phyloP scores from a whole-genome alignment of 2,797 vertebrate species.

The Hephaestus fuliginosus region DNA sequence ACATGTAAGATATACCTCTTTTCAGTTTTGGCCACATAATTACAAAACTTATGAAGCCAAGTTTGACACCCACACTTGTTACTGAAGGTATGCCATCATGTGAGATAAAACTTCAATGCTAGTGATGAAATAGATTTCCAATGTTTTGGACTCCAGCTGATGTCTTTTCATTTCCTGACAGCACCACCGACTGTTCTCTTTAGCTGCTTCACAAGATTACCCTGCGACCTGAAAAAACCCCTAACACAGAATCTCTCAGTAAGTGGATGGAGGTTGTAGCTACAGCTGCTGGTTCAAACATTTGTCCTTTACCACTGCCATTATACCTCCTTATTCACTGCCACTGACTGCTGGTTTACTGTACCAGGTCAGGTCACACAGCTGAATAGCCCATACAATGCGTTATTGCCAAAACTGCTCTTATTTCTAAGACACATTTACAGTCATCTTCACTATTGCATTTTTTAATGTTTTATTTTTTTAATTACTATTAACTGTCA shows the following conservation, averaged over 20 bases:
- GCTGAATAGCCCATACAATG: not conserved
- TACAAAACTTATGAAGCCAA: not conserved
- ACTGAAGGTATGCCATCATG: slow-evolving; percentile 14
- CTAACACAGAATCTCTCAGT: slow-evolving; percentile 32
- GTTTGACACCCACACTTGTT: not conserved
- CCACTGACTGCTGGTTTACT: not conserved
- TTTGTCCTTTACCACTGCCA: slow-evolving; percentile 1
- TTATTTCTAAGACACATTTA: not conserved
- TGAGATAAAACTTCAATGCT: slow-evolving; percentile 22
- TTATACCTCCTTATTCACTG: not conserved
- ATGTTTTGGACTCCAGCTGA: slow-evolving; percentile 43
- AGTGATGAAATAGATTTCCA: slow-evolving; percentile 43
- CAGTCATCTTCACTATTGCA: not conserved
- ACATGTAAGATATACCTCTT: not conserved
- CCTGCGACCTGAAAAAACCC: slow-evolving; percentile 50
- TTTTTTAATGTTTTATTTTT: not conserved
- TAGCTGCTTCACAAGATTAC: slow-evolving; percentile 50
- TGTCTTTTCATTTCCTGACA: slow-evolving; percentile 53
- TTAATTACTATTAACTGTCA: not conserved
- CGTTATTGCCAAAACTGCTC: not conserved
- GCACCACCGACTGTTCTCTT: slow-evolving; percentile 35
- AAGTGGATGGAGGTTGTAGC: slow-evolving; percentile 20
- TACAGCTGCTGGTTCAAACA: slow-evolving; percentile 19
- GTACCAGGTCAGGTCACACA: not conserved
- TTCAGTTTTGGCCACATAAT: not conserved